These are phyloP conservation scores for Oeneis ivallda DNA, from an alignment of 2,888 invertebrate species.

Conservation along the genomic window DNA sequence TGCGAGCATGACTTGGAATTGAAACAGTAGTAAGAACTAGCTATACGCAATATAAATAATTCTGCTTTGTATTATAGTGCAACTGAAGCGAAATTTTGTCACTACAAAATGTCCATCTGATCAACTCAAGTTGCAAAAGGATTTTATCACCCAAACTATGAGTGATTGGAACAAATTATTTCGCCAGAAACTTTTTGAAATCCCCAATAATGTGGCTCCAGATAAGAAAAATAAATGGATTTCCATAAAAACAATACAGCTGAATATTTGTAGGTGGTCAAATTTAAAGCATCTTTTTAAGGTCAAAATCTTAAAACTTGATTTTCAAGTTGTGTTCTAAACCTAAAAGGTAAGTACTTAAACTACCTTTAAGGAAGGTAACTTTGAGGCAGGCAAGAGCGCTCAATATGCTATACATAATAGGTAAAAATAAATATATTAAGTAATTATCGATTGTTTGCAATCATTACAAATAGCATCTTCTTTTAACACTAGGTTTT, in stretches of 20 bases:
- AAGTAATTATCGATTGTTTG: no score
- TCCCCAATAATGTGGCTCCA: neutral
- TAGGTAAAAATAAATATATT: conserved; percentile 41
- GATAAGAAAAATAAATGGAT: neutral
- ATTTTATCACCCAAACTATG: neutral
- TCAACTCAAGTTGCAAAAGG: no score
- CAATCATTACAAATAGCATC: no score
- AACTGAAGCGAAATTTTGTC: neutral
- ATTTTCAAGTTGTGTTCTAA: conserved; percentile 7
- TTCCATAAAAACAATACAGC: conserved; percentile 41
- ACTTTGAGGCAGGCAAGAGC: conserved; percentile 67
- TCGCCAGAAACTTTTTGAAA: neutral
- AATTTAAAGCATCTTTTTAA: conserved; percentile 59
- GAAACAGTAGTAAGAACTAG: no score
- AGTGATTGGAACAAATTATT: neutral
- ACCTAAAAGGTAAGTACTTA: conserved; percentile 56
- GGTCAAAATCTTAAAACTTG: conserved; percentile 9
- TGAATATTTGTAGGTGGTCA: conserved; percentile 53
- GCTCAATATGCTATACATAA: conserved; percentile 47
- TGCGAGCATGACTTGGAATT: no score
- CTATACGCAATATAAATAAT: no score
- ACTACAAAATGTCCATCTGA: neutral
- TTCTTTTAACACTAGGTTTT: no score
- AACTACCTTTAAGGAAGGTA: conserved; percentile 56
- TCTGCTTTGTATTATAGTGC: no score